Evolutionary conservation across 2,113 vertebrate species (phyloP).

Genomic region (Lasiurus cinereus): DNA sequence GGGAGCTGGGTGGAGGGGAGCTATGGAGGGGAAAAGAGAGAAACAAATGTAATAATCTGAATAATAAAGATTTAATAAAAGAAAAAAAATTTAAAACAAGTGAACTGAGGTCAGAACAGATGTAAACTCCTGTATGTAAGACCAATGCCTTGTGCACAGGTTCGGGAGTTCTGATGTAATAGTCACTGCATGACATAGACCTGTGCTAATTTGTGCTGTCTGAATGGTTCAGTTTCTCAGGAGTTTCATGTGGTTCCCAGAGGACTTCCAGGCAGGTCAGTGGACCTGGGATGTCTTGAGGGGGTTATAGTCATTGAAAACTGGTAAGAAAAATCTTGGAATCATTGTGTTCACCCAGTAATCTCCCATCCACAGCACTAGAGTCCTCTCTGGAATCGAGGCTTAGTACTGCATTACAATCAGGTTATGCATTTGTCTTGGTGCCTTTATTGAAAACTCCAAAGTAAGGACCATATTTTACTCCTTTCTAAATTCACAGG

Average conservation of each 20-base stretch:
- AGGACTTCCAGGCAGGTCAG: background rate
- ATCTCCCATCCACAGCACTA: background rate
- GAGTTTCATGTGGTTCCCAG: background rate
- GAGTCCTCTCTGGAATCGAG: background rate
- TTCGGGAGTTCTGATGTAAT: background rate
- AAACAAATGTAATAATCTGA: no score
- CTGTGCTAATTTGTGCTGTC: background rate
- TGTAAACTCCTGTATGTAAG: background rate
- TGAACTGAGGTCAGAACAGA: background rate
- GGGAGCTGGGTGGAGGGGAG: no score
- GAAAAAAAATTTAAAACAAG: no score
- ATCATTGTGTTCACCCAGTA: fast-evolving
- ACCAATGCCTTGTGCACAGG: no score
- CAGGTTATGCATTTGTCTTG: background rate
- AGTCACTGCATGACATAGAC: background rate
- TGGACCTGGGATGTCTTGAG: background rate
- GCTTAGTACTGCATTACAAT: fast-evolving
- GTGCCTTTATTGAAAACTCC: background rate
- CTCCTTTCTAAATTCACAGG: background rate
- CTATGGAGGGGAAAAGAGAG: no score
- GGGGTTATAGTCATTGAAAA: background rate
- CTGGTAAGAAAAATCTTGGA: background rate
- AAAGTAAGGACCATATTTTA: background rate
- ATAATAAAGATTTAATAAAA: no score
- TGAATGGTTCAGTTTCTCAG: background rate